Evolutionary conservation across 2,113 vertebrate species (phyloP).

Genomic region (Echinops telfairi): DNA sequence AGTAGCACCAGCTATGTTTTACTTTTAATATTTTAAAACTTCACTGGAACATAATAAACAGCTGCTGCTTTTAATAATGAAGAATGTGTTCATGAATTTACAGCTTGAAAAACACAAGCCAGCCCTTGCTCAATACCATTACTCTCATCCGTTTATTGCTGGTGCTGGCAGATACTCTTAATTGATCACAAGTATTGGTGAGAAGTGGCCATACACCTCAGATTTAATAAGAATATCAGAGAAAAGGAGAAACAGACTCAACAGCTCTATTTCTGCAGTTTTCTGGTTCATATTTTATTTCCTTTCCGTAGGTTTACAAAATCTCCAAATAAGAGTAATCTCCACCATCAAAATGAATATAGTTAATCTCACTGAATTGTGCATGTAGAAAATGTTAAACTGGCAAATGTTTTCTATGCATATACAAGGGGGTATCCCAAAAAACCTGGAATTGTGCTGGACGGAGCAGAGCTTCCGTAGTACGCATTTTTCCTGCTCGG

Average conservation of each 20-base stretch:
- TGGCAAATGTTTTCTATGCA: background rate
- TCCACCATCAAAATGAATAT: background rate
- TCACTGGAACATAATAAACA: background rate
- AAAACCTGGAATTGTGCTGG: no score
- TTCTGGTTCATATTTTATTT: constrained; percentile 11
- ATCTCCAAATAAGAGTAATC: background rate
- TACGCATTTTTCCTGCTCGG: no score
- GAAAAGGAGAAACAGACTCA: background rate
- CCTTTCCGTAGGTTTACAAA: constrained; percentile 6
- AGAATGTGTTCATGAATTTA: background rate
- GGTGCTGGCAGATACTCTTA: constrained; percentile 12
- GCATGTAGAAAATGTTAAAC: background rate
- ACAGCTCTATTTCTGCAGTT: background rate
- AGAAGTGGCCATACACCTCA: constrained; percentile 51
- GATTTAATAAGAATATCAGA: constrained; percentile 44
- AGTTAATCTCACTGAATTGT: background rate
- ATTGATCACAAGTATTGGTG: background rate
- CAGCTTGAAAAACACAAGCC: background rate
- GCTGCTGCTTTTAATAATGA: constrained; percentile 40
- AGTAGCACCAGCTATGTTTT: background rate
- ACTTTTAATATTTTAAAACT: constrained; percentile 54
- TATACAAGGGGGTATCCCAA: no score
- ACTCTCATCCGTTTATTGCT: background rate
- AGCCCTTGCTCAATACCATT: background rate
- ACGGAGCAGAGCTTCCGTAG: no score